phyloP scores from a whole-genome alignment of 2,113 vertebrate genomes.

The Sorex fumeus region DNA sequence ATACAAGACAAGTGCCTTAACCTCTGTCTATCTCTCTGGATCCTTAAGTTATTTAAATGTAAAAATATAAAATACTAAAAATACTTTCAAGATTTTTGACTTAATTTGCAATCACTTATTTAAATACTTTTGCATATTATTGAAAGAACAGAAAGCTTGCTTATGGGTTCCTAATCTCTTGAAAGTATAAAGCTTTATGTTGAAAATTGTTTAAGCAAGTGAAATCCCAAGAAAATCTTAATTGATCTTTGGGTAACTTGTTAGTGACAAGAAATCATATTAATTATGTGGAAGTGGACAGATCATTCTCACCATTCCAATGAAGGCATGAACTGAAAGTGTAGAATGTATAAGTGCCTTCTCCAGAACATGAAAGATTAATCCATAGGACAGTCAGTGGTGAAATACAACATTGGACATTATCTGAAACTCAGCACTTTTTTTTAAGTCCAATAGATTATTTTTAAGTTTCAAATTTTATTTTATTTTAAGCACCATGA shows the following conservation, averaged over 20 bases:
- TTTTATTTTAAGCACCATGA: too few relatives aligned
- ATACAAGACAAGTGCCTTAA: background rate
- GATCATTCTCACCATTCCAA: conserved; percentile 22
- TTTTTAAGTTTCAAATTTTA: too few relatives aligned
- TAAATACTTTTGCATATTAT: conserved; percentile 37
- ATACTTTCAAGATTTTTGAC: conserved; percentile 49
- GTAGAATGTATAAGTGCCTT: background rate
- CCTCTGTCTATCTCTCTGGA: too few relatives aligned
- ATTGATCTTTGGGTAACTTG: background rate
- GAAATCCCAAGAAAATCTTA: conserved; percentile 44
- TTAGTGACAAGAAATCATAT: conserved; percentile 51
- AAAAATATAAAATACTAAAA: conserved; percentile 41
- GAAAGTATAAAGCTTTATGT: conserved; percentile 57
- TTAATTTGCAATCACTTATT: conserved; percentile 56
- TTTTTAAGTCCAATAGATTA: too few relatives aligned
- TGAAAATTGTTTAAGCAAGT: conserved; percentile 51
- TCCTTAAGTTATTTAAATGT: too few relatives aligned
- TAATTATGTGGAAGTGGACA: conserved; percentile 34
- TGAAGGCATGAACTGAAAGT: background rate
- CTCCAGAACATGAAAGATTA: background rate
- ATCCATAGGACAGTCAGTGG: background rate
- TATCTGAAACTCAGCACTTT: background rate
- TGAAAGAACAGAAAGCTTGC: background rate
- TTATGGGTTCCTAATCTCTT: conserved; percentile 27
- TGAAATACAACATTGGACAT: background rate